A percentile compares a stretch with the other conserved stretches of the same genome.
Conservation (phyloP, 1,140 invertebrate species). For the Drosophila leontia region DNA sequence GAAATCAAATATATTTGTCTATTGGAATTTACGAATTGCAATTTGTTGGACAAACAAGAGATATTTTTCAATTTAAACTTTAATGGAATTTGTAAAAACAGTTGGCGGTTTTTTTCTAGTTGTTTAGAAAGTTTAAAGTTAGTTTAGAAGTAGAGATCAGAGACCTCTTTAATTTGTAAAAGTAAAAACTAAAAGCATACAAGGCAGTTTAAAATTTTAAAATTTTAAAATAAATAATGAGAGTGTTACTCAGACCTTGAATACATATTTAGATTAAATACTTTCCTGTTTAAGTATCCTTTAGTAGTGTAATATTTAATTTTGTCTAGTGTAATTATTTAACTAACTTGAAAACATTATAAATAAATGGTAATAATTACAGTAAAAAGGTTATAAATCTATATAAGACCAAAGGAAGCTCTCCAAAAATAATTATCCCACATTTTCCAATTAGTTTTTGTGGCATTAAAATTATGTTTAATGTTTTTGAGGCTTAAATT, state of each 20-base stretch:
- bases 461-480: neutral
- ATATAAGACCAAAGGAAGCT: no score
- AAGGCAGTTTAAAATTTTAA: no score
- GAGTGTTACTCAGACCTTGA: no score
- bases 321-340: neutral
- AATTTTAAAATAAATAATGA: no score
- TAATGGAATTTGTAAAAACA: neutral
- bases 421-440: no score
- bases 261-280: no score
- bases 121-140: neutral
- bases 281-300: neutral
- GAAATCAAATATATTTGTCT: slow-evolving; percentile 3
- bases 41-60: neutral
- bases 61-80: neutral
- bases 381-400: no score
- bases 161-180: neutral
- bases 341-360: no score
- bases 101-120: neutral
- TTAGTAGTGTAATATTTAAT: no score
- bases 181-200: no score
- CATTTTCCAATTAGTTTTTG: no score
- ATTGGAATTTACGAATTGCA: neutral
- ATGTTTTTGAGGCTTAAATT: no score
- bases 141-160: neutral
- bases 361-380: neutral